Evolutionary conservation across 1,140 invertebrate species (phyloP), one percentile per base, ranked within the genome.

Genomic region (Liolophura sinensis): DNA sequence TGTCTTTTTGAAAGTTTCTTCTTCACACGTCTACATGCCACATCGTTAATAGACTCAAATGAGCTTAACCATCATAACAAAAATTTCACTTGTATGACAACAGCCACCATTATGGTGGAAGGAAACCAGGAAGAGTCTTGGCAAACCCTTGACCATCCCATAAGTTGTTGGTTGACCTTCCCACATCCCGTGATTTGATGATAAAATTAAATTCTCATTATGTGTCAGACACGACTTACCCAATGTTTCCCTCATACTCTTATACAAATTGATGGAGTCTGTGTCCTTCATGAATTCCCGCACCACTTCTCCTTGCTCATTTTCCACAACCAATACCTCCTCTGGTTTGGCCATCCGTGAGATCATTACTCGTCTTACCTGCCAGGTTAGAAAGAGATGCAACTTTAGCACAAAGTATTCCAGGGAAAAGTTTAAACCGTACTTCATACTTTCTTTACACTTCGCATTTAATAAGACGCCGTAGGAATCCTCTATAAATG

Each of bases 231-330:
- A 46, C 15, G 9, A 66, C 68, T 71, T 75, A 86, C 85, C 85
- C 48, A 99, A 88, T 52, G 96, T 99, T 86, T 99, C 98, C 71
- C 97, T 89, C 98, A 99, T 99, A 80, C 97, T 99, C 86, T 99
- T 99, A 85, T 99, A 99, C 75, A 99, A 88, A 86, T 98, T 98
- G 72, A 99, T 99, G 14, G 97, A 95, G 87, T 99, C 98, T 52
- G 98, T 99, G 84, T 99, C 98, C 85, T 99, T 99, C 94, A 99
- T 98, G 81, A 99, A 98, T 85, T 99, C 98, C 58, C 98, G 86
- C 1, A 99, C 97, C 61, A 99, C 97, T 87, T 99, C 98, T 31
- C 98, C 98, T 85, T 99, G 98, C 84, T 99, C 98, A 88, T 99
- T 99, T 85, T 99, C 97, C n/a, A 99, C 97, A 62, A 99, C 96